Evolutionary conservation across 1,140 invertebrate species (phyloP), one percentile per base, ranked within the genome.

Genomic region (Lepidurus arcticus): DNA sequence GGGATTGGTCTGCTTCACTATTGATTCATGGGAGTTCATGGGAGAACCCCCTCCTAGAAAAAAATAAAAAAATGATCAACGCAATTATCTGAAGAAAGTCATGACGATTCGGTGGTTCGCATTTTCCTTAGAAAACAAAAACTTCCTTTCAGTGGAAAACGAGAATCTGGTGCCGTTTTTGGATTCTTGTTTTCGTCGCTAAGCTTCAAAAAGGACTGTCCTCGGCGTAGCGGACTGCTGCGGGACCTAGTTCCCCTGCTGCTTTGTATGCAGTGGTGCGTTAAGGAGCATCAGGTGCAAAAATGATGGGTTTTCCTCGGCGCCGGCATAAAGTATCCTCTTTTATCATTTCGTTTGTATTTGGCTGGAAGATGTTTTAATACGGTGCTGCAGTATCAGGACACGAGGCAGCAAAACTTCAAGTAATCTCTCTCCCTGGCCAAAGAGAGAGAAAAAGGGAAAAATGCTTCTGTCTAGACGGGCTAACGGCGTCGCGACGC

Each of bases 401-500:
- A 7, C 53, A 21, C 53, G 21, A 65, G 53, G 21, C 16, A 65
- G 53, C 53, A 34, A 34, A 34, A 34, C 34, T 34, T 34, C 34
- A 34, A 34, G 34, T 34, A 34, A 34, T 34, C 34, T 34, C 34
- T 34, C 34, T 34, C 34, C 34, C 34, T 34, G 6, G 53, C 53
- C 16, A 65, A 65, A 65, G 21, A 65, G 16, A 21, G 13, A 65
- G 53, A 65, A 65, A 65, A 65, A 21, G 7, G 13, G 53, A 65
- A 65, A 65, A 47, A 65, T n/a, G 21, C 5, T 13, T 13, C 53
- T 65, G 53, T 65, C 53, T 65, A 65, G 53, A 65, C 53, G 53
- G 7, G 53, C 53, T 65, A 65, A 65, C 53, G 53, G 53, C 53
- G 53, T 65, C 53, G 53, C 53, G 53, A 65, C 53, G 53, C 53